Conservation (phyloP, 2,888 invertebrate genomes). For the Anodontia alba region DNA sequence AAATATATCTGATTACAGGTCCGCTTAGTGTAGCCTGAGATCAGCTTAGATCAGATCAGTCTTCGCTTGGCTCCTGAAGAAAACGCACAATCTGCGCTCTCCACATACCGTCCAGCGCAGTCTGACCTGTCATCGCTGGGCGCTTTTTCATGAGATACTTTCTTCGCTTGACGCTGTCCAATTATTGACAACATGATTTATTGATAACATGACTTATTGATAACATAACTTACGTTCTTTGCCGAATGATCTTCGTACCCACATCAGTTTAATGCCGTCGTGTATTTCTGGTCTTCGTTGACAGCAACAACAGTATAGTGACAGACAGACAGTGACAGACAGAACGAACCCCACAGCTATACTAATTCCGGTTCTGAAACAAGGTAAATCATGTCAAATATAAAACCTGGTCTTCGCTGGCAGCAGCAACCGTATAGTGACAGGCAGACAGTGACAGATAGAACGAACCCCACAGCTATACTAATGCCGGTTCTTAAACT, state of each 20-base stretch:
- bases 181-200: no score
- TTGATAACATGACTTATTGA: no score
- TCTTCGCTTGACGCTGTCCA: no score
- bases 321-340: slow-evolving; percentile 54
- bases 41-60: no score
- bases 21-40: no score
- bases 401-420: slow-evolving; percentile 61
- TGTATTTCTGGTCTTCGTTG: slow-evolving; percentile 64
- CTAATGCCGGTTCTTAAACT: slow-evolving; percentile 60
- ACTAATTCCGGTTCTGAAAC: slow-evolving; percentile 61
- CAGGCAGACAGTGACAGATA: slow-evolving; percentile 55
- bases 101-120: no score
- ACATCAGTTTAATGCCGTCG: slow-evolving; percentile 65
- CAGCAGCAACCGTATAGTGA: slow-evolving; percentile 68
- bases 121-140: no score
- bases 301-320: slow-evolving; percentile 69
- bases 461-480: slow-evolving; percentile 54
- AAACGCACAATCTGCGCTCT: no score
- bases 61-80: no score
- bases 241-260: slow-evolving; percentile 64
- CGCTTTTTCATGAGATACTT: no score
- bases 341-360: slow-evolving; percentile 55
- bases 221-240: slow-evolving; percentile 60
- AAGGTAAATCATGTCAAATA: no score
- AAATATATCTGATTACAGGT: no score